A percentile compares a stretch with the other conserved stretches of the same genome.
Evolutionary conservation across 2,888 invertebrate genomes (phyloP).

Genomic region (Coelopa pilipes): DNA sequence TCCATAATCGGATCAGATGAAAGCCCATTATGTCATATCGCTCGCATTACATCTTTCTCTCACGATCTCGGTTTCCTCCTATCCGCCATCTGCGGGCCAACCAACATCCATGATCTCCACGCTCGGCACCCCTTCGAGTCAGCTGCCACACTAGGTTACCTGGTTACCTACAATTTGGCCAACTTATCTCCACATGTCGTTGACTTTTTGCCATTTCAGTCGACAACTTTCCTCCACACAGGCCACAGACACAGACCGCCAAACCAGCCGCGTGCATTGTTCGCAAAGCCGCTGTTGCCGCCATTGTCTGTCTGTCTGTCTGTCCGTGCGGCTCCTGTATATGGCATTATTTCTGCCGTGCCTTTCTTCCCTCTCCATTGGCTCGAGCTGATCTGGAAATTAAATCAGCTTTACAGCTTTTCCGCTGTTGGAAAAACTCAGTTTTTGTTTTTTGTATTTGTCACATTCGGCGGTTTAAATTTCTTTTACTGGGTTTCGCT

Average conservation of each 20-base stretch:
- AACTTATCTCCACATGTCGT: conserved; percentile 30
- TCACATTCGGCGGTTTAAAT: neutral
- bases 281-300: no score
- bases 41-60: neutral
- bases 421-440: no score
- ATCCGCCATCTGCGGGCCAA: neutral
- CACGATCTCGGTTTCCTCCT: neutral
- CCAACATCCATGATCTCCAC: neutral
- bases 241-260: neutral
- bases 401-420: neutral
- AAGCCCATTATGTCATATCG: no score
- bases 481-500: neutral
- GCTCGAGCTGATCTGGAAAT: neutral
- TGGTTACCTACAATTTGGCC: conserved; percentile 30
- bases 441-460: neutral
- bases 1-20: no score
- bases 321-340: no score
- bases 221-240: neutral
- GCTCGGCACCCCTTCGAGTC: neutral
- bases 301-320: no score
- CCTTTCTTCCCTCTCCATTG: neutral
- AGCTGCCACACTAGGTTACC: conserved; percentile 35
- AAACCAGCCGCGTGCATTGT: neutral
- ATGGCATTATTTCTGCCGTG: no score
- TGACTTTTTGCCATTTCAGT: conserved; percentile 26